Base-by-base conservation (phyloP, 1,140 invertebrate species). In the Papilio xuthus region DNA sequence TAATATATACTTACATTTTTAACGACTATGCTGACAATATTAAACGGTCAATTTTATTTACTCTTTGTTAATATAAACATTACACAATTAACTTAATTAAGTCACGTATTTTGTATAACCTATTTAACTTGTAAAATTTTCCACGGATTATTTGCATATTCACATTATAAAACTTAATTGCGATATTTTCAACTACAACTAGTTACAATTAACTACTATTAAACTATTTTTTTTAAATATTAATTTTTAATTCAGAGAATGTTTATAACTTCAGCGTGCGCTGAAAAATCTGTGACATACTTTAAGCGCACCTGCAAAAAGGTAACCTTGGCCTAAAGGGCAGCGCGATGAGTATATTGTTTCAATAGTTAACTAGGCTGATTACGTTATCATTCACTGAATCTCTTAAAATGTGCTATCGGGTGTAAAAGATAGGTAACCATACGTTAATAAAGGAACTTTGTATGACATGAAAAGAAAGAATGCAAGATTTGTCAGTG, bases 321-420 rank as follows among this genome's bases (percentile, higher is more conserved):
- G 26, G 60, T 67, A 67, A 67, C 60, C 60, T 67, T 67, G 60
- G 60, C 60, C 60, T 67, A 67, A 67, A 67, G 60, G 60, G 60
- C 60, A 67, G 26, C 10, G 60, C 60, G 60, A 67, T 67, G 60
- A 67, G 60, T 67, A 67, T 32, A 26, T 15, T 60, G 56, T 60
- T 67, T 28, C 60, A 67, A 28, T 32, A 28, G 26, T 67, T 67
- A 67, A 67, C 60, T 67, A 67, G 60, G 60, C 60, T 18, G 60
- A 67, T 67, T 67, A 32, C 13, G 26, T 67, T 67, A 67, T 67
- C 26, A 28, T 67, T 67, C 60, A 28, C 60, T 28, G 26, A 67
- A 28, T 67, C 32, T 67, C 60, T 67, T 13, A 67, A 63, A 67
- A 67, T 67, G 26, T 28, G 26, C 60, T 23, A 63, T 67, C 12